Conservation (phyloP, 1,140 invertebrate species). For the Parasteatoda tepidariorum region DNA sequence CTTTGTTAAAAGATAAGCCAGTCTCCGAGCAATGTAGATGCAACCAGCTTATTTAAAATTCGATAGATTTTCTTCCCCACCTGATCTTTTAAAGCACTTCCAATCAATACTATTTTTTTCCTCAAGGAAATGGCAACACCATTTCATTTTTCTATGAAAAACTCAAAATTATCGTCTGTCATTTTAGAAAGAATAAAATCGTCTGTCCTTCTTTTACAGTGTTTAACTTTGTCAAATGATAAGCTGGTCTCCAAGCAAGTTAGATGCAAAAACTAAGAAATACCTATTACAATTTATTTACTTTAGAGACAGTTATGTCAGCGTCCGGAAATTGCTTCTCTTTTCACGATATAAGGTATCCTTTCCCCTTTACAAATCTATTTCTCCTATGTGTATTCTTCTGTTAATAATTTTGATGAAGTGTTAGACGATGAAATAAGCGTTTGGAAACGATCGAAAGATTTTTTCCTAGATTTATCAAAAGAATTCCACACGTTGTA, state of each 20-base stretch:
- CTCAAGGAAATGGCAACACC: too few relatives aligned
- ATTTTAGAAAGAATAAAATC: constrained; percentile 17
- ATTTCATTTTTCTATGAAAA: neutral
- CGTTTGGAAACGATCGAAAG: neutral
- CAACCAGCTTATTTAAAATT: too few relatives aligned
- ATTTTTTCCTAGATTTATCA: neutral
- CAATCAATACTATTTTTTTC: too few relatives aligned
- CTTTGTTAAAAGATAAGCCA: too few relatives aligned
- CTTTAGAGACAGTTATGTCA: constrained; percentile 22
- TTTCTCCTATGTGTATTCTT: neutral
- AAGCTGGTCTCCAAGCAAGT: constrained; percentile 7
- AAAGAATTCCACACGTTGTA: neutral
- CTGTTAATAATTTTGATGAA: neutral
- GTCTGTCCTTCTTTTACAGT: too few relatives aligned
- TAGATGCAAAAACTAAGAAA: neutral
- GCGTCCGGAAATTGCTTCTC: constrained; percentile 33
- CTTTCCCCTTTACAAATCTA: neutral
- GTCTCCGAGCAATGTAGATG: constrained; percentile 3
- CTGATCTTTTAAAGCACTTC: too few relatives aligned
- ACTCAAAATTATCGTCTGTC: constrained; percentile 17
- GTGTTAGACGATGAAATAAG: too few relatives aligned
- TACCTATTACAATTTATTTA: constrained; percentile 41
- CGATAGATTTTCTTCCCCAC: too few relatives aligned
- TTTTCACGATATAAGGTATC: neutral
- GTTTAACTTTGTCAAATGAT: too few relatives aligned